Evolutionary conservation across 2,797 vertebrate species (phyloP), one percentile per base, ranked within the genome.

Genomic region (Astyanax mexicanus): DNA sequence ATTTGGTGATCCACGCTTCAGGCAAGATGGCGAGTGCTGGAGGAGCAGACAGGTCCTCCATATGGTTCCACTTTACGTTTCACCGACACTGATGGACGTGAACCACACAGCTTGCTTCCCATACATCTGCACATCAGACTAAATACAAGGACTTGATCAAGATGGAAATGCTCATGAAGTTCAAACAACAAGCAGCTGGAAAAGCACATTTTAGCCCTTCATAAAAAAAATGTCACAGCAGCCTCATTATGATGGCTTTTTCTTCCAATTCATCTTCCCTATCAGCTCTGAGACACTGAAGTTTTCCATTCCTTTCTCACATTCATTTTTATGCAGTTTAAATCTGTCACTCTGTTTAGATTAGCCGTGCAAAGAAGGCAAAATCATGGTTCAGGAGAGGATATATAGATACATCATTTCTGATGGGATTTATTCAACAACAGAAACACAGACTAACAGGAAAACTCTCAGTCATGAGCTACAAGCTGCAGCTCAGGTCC

Each of bases 61-160:
- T 77, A 70, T 82, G 81, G 74, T 23, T 69, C 27, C 61, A 57
- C 38, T 74, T 74, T 74, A 21, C 73, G 69, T 58, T 64, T 64
- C n/a, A 52, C 44, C 58, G 68, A 38, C 52, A 38, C 23, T 61
- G 69, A 68, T 60, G 49, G 62, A 72, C 23, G 19, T 45, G 60
- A 38, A 29, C 62, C 54, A 73, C 74, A 73, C 44, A 64, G 64
- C 69, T 65, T 69, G 74, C 67, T 82, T 82, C 77, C 58, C 54
- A 71, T 58, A 65, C 68, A 60, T 35, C 45, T 72, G 80, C 23
- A n/a, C 25, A 49, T 66, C 65, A 76, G 72, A 79, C 69, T 82
- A 79, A 82, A 79, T 64, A 82, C 25, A 21, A 58, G 23, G 23
- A 21, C 52, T n/a, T 37, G 40, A 45, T 42, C 25, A 38, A 61